phyloP scores from a whole-genome alignment of 2,888 invertebrate species.

The Neoscelio sp. region DNA sequence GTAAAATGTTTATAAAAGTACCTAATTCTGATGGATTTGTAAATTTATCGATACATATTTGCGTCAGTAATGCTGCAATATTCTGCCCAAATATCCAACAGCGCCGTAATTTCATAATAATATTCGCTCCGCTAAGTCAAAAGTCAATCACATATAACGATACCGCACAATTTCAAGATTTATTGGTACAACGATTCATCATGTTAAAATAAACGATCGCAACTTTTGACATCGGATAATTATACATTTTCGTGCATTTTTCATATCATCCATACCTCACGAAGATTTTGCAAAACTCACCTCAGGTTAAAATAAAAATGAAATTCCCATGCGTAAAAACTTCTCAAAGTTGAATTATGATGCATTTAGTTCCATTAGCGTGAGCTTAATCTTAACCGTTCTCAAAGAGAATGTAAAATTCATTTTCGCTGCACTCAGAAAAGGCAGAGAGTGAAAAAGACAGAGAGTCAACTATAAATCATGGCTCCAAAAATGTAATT shows the following conservation, averaged over 20 bases:
- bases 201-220: not conserved
- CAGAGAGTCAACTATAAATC: conserved; percentile 50
- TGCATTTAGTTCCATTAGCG: conserved; percentile 36
- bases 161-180: not conserved
- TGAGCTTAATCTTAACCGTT: conserved; percentile 29
- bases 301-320: not conserved
- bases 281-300: not conserved
- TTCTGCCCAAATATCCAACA: not conserved
- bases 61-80: not conserved
- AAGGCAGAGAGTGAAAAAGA: conserved; percentile 21
- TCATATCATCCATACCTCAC: too few species aligned
- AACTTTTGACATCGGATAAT: not conserved
- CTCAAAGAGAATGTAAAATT: conserved; percentile 46
- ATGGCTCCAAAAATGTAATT: conserved; percentile 59
- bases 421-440: conserved; percentile 25
- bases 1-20: conserved; percentile 8
- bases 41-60: conserved; percentile 8
- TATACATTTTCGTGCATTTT: not conserved
- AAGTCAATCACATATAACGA: conserved; percentile 12
- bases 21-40: conserved; percentile 2
- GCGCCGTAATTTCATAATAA: conserved; percentile 12
- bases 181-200: conserved; percentile 7
- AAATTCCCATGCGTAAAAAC: not conserved
- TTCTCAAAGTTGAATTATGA: conserved; percentile 22
- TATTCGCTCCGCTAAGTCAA: conserved; percentile 5